A percentile compares a stretch with the other conserved stretches of the same genome.
Evolutionary conservation across 2,888 invertebrate species (phyloP).

Genomic region (Trichacis sp.): DNA sequence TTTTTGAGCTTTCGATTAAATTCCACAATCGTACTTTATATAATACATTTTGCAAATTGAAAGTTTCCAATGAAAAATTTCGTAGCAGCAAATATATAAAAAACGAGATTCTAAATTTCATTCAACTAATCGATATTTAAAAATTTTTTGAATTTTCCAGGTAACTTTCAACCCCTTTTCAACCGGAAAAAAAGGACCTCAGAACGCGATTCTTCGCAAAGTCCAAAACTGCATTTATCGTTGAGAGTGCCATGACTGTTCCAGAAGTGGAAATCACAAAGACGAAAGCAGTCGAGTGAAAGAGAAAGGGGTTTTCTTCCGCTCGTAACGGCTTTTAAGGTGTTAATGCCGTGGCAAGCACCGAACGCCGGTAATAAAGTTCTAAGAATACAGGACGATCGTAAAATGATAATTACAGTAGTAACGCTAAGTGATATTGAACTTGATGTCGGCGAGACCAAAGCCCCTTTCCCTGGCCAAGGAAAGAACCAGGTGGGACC

Average conservation of each 20-base stretch:
- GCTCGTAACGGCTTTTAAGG: constrained; percentile 54
- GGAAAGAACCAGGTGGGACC: constrained; percentile 45
- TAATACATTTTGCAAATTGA: too few relatives aligned
- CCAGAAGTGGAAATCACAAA: constrained; percentile 12
- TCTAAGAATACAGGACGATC: constrained; percentile 66
- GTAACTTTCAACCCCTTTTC: too few relatives aligned
- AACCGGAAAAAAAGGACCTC: too few relatives aligned
- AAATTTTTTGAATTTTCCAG: too few relatives aligned
- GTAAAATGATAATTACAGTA: constrained; percentile 67
- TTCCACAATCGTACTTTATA: too few relatives aligned
- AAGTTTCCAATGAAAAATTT: too few relatives aligned
- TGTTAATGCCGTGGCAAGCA: constrained; percentile 51
- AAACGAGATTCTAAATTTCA: too few relatives aligned
- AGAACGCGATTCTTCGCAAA: constrained; percentile 29
- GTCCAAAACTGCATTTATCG: constrained; percentile 59
- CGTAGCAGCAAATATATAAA: too few relatives aligned
- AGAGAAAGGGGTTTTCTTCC: constrained; percentile 56
- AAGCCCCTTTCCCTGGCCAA: constrained; percentile 31
- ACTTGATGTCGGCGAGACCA: constrained; percentile 60
- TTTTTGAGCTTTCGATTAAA: too few relatives aligned
- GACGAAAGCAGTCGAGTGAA: constrained; percentile 17
- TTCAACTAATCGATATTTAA: too few relatives aligned
- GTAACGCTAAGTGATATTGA: constrained; percentile 68
- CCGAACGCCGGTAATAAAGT: constrained; percentile 61
- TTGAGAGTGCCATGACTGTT: constrained; percentile 35